Conservation (phyloP, 1,140 invertebrate genomes). For the Triops cancriformis region DNA sequence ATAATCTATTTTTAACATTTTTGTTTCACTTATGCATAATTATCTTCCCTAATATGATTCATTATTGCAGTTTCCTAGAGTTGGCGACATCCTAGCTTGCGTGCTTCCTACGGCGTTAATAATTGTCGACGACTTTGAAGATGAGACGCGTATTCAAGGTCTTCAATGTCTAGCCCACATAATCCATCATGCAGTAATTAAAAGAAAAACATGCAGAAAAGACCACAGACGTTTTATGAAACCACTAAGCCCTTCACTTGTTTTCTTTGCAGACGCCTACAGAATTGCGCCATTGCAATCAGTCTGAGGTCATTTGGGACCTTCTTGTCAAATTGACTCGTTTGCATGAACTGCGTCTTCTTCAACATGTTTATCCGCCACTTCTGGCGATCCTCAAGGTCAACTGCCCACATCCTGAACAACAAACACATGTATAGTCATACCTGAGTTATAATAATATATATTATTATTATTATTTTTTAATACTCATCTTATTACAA, state of each 20-base stretch:
- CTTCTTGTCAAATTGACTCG: background rate
- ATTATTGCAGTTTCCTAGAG: background rate
- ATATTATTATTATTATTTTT: background rate
- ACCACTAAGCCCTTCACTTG: background rate
- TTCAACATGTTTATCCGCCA: background rate
- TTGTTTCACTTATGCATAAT: background rate
- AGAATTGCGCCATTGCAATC: background rate
- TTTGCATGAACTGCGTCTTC: background rate
- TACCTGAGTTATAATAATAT: background rate
- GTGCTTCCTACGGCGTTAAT: background rate
- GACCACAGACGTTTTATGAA: background rate
- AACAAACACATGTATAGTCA: background rate
- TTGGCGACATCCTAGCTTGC: background rate
- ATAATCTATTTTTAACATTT: background rate
- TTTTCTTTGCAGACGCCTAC: background rate
- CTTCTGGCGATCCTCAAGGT: background rate
- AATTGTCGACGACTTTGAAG: background rate
- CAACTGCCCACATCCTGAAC: conserved; percentile 12
- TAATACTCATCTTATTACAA: no score
- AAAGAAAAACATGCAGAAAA: background rate
- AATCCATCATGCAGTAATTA: background rate
- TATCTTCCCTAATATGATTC: background rate
- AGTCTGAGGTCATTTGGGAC: conserved; percentile 12
- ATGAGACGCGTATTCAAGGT: background rate
- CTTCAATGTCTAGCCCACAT: background rate